phyloP scores from a whole-genome alignment of 2,797 vertebrate genomes.

The Trematomus bernacchii region DNA sequence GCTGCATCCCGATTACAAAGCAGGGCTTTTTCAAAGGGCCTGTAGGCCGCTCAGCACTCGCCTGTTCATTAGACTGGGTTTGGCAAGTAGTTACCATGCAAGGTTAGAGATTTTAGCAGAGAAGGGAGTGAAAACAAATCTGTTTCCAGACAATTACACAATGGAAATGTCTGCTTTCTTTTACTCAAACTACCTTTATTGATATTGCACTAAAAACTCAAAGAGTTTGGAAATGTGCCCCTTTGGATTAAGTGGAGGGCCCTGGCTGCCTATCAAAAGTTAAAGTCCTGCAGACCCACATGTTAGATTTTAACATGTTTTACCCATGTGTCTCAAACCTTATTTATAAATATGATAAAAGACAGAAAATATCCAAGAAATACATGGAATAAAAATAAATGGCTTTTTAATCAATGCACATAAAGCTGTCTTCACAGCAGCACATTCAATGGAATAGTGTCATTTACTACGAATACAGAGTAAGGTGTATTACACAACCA shows the following conservation, averaged over 20 bases:
- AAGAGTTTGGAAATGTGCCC: background rate
- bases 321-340: background rate
- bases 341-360: background rate
- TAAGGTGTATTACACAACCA: conserved; percentile 36
- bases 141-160: background rate
- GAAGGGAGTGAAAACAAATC: conserved; percentile 10
- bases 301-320: background rate
- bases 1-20: background rate
- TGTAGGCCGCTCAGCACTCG: background rate
- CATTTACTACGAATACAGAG: conserved; percentile 25
- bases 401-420: conserved; percentile 18
- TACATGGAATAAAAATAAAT: background rate
- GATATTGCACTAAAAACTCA: background rate
- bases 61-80: conserved; percentile 12
- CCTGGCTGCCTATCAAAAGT: background rate
- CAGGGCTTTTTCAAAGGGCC: conserved; percentile 12
- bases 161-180: background rate
- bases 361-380: background rate
- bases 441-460: conserved; percentile 7
- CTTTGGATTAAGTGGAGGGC: background rate
- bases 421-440: conserved; percentile 13
- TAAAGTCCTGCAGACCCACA: background rate
- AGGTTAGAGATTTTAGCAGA: conserved; percentile 16
- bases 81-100: background rate
- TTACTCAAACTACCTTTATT: background rate